Conservation (phyloP, 2,888 invertebrate genomes). For the Dynastes tityus region DNA sequence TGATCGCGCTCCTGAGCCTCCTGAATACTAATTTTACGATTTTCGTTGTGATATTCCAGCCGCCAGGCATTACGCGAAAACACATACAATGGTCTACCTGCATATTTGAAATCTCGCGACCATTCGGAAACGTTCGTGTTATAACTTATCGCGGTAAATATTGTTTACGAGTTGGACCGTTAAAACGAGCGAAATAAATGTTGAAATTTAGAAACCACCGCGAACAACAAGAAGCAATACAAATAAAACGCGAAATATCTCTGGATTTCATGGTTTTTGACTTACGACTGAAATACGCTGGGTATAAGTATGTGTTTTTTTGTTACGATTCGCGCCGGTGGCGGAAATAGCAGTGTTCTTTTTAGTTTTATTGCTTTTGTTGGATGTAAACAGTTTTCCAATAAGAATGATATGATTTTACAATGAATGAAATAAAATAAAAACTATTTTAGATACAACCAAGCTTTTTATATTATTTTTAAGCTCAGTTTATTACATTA, state of each 20-base stretch:
- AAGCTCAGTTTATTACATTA: too few relatives aligned
- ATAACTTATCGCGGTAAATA: not conserved
- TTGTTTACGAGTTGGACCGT: conserved; percentile 7
- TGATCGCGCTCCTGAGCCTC: too few relatives aligned
- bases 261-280: not conserved
- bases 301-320: not conserved
- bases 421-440: too few relatives aligned
- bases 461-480: too few relatives aligned
- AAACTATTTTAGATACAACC: too few relatives aligned
- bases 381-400: not conserved
- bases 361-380: not conserved
- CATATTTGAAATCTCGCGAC: not conserved
- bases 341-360: not conserved
- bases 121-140: not conserved
- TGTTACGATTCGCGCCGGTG: not conserved
- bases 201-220: not conserved
- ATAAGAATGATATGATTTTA: not conserved
- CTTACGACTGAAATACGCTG: not conserved
- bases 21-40: too few relatives aligned
- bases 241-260: conserved; percentile 12
- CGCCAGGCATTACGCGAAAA: not conserved
- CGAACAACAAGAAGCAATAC: not conserved
- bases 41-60: too few relatives aligned
- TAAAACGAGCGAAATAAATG: not conserved
- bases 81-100: not conserved